A percentile compares a stretch with the other conserved stretches of the same genome.
Conservation (phyloP, 1,140 invertebrate genomes). For the Scylla paramamosain region DNA sequence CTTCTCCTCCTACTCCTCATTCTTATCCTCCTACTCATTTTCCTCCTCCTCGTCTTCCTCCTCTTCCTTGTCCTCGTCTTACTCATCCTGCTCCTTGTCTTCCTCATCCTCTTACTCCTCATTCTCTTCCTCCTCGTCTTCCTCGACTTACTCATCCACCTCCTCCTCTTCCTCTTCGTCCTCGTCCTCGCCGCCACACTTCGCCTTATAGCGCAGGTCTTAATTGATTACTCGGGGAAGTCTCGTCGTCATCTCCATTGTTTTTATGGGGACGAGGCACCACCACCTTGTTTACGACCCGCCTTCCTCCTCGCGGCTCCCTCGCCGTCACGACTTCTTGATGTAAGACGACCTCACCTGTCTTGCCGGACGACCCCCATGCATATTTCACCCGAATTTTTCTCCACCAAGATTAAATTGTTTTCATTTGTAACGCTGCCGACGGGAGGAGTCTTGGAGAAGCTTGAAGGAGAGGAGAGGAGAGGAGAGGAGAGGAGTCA, state of each 20-base stretch:
- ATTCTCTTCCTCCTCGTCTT: background rate
- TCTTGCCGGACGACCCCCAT: background rate
- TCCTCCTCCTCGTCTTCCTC: background rate
- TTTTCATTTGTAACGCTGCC: background rate
- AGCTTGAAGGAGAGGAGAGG: background rate
- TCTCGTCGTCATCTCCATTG: background rate
- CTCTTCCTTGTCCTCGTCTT: background rate
- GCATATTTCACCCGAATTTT: background rate
- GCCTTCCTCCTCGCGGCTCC: background rate
- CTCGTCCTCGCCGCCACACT: no score
- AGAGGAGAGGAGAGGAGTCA: background rate
- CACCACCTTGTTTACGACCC: background rate
- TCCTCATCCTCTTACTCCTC: background rate
- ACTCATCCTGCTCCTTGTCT: background rate
- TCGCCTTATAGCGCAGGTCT: no score
- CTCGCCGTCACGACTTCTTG: slow-evolving; percentile 2
- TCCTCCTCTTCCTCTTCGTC: background rate
- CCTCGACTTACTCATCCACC: background rate
- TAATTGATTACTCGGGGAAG: background rate
- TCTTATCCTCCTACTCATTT: background rate
- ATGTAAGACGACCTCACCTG: background rate
- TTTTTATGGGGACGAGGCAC: background rate
- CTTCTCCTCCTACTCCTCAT: background rate
- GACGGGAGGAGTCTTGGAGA: background rate
- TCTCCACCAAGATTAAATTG: background rate